phyloP scores from a whole-genome alignment of 1,140 invertebrate species.

The Zaprionus gabonicus region DNA sequence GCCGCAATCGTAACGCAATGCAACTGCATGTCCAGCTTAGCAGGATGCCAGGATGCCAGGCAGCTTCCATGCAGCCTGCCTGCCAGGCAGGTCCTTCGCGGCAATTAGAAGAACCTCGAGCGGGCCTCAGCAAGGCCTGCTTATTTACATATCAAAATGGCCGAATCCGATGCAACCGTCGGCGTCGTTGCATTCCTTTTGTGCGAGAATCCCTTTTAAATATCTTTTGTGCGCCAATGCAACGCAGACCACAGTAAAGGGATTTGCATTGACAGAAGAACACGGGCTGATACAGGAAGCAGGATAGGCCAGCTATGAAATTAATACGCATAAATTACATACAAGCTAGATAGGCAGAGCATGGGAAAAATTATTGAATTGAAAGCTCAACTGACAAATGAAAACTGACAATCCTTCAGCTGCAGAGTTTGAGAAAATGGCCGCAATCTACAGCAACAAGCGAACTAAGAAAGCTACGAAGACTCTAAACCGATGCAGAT shows the following conservation, averaged over 20 bases:
- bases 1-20: slow-evolving; percentile 71
- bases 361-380: slow-evolving; percentile 59
- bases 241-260: slow-evolving; percentile 49
- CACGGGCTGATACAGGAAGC: slow-evolving; percentile 59
- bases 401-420: background rate
- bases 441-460: no score
- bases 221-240: slow-evolving; percentile 73
- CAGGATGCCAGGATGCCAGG: slow-evolving; percentile 66
- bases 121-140: slow-evolving; percentile 10
- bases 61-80: slow-evolving; percentile 7
- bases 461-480: no score
- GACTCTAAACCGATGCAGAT: no score
- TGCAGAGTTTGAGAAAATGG: no score
- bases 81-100: slow-evolving; percentile 68
- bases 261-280: slow-evolving; percentile 27
- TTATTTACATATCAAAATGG: slow-evolving; percentile 78
- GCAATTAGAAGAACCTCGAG: slow-evolving; percentile 65
- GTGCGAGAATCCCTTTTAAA: slow-evolving; percentile 52
- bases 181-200: slow-evolving; percentile 59
- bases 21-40: slow-evolving; percentile 80
- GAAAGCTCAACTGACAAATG: background rate
- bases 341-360: slow-evolving; percentile 25
- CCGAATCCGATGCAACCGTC: slow-evolving; percentile 59
- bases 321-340: slow-evolving; percentile 79
- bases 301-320: slow-evolving; percentile 76